These are phyloP conservation scores for Theretra japonica DNA, from an alignment of 2,888 invertebrate species.

Conservation along the genomic window DNA sequence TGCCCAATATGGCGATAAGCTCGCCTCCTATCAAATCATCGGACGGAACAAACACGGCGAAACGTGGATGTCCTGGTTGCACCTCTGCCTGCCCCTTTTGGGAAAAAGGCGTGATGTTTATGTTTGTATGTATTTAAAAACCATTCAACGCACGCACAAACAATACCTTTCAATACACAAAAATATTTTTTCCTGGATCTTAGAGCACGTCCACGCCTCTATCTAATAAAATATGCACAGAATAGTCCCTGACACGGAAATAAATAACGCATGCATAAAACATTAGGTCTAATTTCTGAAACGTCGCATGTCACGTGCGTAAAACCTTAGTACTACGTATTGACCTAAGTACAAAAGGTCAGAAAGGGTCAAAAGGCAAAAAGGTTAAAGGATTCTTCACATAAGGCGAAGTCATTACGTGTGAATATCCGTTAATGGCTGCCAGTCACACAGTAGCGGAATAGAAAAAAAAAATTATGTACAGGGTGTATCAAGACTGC, in stretches of 20 bases:
- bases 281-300: constrained; percentile 25
- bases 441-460: constrained; percentile 33
- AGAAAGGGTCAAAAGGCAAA: constrained; percentile 40
- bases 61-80: too few relatives aligned
- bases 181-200: background rate
- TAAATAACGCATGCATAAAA: constrained; percentile 1
- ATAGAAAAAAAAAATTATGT: background rate
- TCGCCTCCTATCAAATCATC: too few relatives aligned
- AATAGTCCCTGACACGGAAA: background rate
- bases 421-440: constrained; percentile 32
- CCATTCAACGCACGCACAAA: background rate
- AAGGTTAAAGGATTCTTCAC: constrained; percentile 42
- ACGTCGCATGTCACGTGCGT: constrained; percentile 27
- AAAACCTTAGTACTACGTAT: constrained; percentile 40
- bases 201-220: background rate
- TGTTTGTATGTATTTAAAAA: too few relatives aligned
- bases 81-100: too few relatives aligned
- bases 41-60: too few relatives aligned
- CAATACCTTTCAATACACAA: background rate
- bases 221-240: background rate
- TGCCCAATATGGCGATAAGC: too few relatives aligned
- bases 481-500: too few relatives aligned
- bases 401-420: constrained; percentile 38
- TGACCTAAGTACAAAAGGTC: constrained; percentile 42
- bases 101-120: too few relatives aligned